Percentiles rank a stretch among this genome's conserved stretches.
phyloP scores from a whole-genome alignment of 2,888 invertebrate genomes.

The Lasiommata megera region DNA sequence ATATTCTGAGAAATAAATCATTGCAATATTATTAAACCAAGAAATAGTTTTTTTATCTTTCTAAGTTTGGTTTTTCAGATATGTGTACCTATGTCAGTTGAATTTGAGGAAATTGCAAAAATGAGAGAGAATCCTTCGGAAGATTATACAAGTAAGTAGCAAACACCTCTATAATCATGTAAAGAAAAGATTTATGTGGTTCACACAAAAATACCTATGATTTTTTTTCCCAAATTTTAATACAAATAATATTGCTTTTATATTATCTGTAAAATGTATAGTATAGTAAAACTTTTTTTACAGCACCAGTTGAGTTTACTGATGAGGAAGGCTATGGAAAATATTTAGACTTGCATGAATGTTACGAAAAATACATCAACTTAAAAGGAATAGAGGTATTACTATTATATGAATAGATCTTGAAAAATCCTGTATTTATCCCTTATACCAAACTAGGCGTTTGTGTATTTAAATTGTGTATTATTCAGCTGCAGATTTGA shows the following conservation, averaged over 20 bases:
- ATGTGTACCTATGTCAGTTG: conserved; percentile 97
- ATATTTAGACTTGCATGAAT: conserved; percentile 97
- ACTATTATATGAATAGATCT: neutral
- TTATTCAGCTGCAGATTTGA: too few species aligned
- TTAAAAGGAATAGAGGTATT: conserved; percentile 95
- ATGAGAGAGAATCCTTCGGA: conserved; percentile 94
- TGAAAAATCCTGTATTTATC: neutral
- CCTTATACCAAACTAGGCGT: neutral
- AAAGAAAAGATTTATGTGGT: too few species aligned
- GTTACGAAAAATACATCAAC: conserved; percentile 97
- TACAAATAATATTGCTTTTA: too few species aligned
- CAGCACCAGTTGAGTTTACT: conserved; percentile 95
- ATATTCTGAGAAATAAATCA: too few species aligned
- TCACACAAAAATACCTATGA: too few species aligned
- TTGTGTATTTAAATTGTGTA: too few species aligned
- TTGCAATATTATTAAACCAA: too few species aligned
- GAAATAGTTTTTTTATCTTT: too few species aligned
- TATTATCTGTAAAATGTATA: neutral
- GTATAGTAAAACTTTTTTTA: conserved; percentile 32
- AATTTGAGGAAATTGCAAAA: conserved; percentile 96
- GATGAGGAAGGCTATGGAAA: conserved; percentile 99
- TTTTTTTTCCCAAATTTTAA: too few species aligned
- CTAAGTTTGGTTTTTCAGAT: conserved; percentile 76
- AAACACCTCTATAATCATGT: too few species aligned
- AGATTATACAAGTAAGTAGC: conserved; percentile 84